A percentile compares a stretch with the other conserved stretches of the same genome.
phyloP scores from a whole-genome alignment of 2,797 vertebrate genomes.

The Meriones psammophilus region DNA sequence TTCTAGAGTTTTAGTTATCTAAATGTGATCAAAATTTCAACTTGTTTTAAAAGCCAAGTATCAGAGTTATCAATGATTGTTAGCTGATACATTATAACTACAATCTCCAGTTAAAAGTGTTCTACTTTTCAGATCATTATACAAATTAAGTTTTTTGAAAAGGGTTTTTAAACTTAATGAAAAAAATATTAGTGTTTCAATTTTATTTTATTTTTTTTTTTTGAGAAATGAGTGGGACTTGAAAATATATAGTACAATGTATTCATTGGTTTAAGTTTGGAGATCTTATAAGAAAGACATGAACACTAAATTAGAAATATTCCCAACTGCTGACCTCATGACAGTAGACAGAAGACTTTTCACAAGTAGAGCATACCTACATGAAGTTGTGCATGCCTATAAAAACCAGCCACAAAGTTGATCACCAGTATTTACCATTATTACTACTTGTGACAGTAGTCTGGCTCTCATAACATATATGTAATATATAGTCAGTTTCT shows the following conservation, averaged over 20 bases:
- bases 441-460: background rate
- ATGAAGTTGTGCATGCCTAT: background rate
- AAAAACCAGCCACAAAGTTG: background rate
- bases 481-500: background rate
- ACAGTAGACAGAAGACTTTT: constrained; percentile 59
- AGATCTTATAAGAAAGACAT: constrained; percentile 47
- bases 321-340: constrained; percentile 19
- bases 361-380: constrained; percentile 44
- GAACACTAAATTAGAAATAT: constrained; percentile 55
- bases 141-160: background rate
- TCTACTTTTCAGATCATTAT: constrained; percentile 13
- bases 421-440: background rate
- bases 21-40: constrained; percentile 9
- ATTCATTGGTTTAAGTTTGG: background rate
- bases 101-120: constrained; percentile 36
- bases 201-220: no score
- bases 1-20: constrained; percentile 28
- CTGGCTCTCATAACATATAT: background rate
- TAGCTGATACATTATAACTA: background rate
- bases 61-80: background rate
- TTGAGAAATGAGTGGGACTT: background rate
- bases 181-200: constrained; percentile 50
- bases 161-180: constrained; percentile 39
- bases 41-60: constrained; percentile 30
- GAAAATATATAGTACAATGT: background rate